Percentiles rank a stretch among this genome's conserved stretches.
These are phyloP conservation scores for Hypanus sabinus DNA, from an alignment of 2,113 vertebrate genomes.

Conservation along the genomic window DNA sequence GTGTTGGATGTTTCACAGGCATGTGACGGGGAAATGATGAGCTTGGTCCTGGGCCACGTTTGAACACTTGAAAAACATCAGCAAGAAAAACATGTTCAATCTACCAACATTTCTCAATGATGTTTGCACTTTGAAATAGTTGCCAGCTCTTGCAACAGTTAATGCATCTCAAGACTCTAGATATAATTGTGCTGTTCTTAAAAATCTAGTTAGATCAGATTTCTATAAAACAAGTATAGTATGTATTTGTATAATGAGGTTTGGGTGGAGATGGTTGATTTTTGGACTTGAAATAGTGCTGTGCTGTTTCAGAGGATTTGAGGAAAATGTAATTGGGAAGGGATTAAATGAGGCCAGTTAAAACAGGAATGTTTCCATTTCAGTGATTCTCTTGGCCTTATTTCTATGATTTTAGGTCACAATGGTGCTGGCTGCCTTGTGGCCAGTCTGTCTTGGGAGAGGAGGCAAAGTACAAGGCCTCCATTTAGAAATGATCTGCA, in stretches of 20 bases:
- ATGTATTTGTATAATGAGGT: background rate
- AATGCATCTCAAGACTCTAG: background rate
- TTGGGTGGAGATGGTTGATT: background rate
- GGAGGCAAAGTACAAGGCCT: background rate
- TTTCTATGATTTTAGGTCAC: background rate
- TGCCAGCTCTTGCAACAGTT: background rate
- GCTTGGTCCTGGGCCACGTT: background rate
- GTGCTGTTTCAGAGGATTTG: background rate
- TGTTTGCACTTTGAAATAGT: background rate
- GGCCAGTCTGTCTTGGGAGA: background rate
- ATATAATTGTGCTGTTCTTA: slow-evolving; percentile 49
- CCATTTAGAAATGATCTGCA: too few species aligned
- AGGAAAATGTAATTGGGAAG: background rate
- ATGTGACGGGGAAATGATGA: slow-evolving; percentile 8
- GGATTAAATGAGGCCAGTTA: background rate
- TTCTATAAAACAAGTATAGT: slow-evolving; percentile 42
- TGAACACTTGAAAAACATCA: background rate
- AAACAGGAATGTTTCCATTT: background rate
- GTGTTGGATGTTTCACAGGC: slow-evolving; percentile 36
- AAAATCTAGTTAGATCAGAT: slow-evolving; percentile 78
- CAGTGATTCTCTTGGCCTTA: background rate
- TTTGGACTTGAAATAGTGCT: background rate
- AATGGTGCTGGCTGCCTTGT: background rate
- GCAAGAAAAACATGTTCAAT: background rate
- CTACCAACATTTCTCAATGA: background rate